phyloP scores from a whole-genome alignment of 1,140 invertebrate genomes.

The Heterodera carotae region DNA sequence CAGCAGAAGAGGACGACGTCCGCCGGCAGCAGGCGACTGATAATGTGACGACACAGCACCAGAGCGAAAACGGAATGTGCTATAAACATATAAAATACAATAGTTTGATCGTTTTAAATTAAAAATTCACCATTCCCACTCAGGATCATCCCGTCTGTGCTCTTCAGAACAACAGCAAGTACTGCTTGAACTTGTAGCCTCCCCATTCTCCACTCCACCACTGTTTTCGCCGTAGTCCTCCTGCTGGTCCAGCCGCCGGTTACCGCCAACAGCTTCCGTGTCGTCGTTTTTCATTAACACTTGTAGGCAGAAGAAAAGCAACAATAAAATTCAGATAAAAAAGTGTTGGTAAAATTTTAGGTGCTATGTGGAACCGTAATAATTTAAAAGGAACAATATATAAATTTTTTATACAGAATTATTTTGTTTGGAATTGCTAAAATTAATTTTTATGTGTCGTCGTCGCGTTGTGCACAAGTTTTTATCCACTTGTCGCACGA shows the following conservation, averaged over 20 bases:
- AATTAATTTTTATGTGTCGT: background rate
- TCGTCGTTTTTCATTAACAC: background rate
- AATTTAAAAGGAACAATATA: background rate
- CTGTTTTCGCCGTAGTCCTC: background rate
- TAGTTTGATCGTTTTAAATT: too few species aligned
- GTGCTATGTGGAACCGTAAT: background rate
- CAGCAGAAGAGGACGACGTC: background rate
- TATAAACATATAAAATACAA: background rate
- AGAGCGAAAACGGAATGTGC: background rate
- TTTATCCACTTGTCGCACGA: background rate
- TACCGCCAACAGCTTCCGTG: background rate
- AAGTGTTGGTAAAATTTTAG: too few species aligned
- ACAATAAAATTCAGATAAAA: background rate
- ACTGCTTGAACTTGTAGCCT: background rate
- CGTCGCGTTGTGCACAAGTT: background rate
- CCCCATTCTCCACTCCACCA: too few species aligned
- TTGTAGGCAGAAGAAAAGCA: background rate
- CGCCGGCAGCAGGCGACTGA: background rate
- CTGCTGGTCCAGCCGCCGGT: background rate
- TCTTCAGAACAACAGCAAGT: background rate
- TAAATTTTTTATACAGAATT: constrained; percentile 1
- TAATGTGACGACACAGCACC: background rate
- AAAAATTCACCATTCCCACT: too few species aligned
- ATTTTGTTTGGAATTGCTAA: too few species aligned
- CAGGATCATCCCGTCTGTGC: too few species aligned